These are phyloP conservation scores for Fistularia commersonii DNA, from an alignment of 2,797 vertebrate genomes.

Conservation along the genomic window DNA sequence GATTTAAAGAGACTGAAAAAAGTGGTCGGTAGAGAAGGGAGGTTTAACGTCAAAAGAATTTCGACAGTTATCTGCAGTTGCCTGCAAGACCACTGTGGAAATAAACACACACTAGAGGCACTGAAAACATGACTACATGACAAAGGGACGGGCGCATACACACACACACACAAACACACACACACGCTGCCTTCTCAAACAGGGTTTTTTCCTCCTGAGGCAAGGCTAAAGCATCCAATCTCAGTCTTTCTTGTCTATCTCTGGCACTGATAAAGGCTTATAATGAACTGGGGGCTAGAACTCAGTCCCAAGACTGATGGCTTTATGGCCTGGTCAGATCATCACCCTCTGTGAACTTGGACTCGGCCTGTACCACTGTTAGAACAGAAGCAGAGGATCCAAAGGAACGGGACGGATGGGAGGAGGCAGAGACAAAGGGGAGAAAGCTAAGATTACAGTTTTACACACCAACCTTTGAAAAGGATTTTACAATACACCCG, in stretches of 20 bases:
- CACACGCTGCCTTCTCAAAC: constrained; percentile 35
- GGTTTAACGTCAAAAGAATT: constrained; percentile 67
- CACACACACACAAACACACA: constrained; percentile 14
- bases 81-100: constrained; percentile 43
- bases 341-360: constrained; percentile 70
- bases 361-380: constrained; percentile 65
- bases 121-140: constrained; percentile 54
- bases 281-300: constrained; percentile 72
- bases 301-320: constrained; percentile 61
- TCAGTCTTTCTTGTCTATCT: constrained; percentile 73
- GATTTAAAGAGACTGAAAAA: constrained; percentile 52
- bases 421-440: constrained; percentile 9
- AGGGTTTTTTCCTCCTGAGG: constrained; percentile 56
- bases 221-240: constrained; percentile 68
- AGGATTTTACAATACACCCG: constrained; percentile 60
- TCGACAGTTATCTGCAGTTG: constrained; percentile 62
- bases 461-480: constrained; percentile 66
- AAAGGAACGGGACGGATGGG: constrained; percentile 23
- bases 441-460: constrained; percentile 64
- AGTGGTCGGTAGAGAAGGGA: constrained; percentile 17
- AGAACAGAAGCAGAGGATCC: constrained; percentile 37
- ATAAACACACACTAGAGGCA: constrained; percentile 19
- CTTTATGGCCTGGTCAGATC: constrained; percentile 66
- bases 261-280: constrained; percentile 69
- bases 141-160: constrained; percentile 16